Conservation (phyloP, 1,140 invertebrate genomes). For the Pentalonia nigronervosa region DNA sequence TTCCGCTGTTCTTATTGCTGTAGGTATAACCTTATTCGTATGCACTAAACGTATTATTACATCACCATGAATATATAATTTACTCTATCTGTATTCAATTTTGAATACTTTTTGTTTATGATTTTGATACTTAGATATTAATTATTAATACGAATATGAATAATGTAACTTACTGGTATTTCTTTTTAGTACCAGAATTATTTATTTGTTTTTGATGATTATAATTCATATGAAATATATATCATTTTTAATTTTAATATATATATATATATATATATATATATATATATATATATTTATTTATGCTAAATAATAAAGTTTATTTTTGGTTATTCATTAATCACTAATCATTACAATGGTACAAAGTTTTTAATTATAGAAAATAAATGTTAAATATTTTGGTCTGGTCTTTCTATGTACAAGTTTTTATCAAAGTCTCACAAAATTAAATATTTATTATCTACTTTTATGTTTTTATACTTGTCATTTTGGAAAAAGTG, state of each 20-base stretch:
- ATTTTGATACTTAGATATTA: not conserved
- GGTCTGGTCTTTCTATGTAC: no score
- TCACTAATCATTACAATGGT: not conserved
- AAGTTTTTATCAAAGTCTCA: no score
- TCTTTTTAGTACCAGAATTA: not conserved
- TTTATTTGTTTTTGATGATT: not conserved
- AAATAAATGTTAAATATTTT: no score
- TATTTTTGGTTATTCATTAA: not conserved
- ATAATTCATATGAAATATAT: not conserved
- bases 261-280: not conserved
- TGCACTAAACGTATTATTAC: not conserved
- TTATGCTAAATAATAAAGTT: not conserved
- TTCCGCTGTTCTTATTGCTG: no score
- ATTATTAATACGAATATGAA: not conserved
- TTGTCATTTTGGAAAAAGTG: no score
- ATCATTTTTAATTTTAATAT: not conserved
- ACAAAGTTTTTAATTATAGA: no score
- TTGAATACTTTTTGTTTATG: not conserved
- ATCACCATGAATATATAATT: not conserved
- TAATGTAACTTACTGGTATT: not conserved
- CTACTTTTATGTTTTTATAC: no score
- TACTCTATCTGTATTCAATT: not conserved
- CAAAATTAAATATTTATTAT: no score
- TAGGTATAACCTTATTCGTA: no score
- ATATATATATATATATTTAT: not conserved